phyloP scores from a whole-genome alignment of 2,888 invertebrate genomes.

The Calliphora vomitoria region DNA sequence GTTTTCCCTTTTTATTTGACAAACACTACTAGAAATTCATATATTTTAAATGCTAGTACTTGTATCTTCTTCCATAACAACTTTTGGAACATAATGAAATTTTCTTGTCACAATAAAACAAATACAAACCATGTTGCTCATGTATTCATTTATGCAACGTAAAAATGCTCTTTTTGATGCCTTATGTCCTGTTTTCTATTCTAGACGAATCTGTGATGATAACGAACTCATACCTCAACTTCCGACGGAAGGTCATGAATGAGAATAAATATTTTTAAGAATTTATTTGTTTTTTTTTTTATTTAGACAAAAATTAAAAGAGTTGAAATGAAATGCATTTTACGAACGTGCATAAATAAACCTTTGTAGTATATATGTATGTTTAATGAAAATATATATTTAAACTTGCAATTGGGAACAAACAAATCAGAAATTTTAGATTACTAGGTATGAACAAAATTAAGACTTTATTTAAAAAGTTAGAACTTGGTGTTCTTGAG shows the following conservation, averaged over 20 bases:
- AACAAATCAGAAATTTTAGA: too few relatives aligned
- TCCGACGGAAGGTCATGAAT: conserved; percentile 69
- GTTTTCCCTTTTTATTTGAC: not conserved
- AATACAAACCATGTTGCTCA: conserved; percentile 60
- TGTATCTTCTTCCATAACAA: conserved; percentile 60
- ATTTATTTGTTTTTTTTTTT: conserved; percentile 10
- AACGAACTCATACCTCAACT: conserved; percentile 65
- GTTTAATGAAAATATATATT: too few relatives aligned
- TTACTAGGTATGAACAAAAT: too few relatives aligned
- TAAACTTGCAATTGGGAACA: not conserved
- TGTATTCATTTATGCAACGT: conserved; percentile 60
- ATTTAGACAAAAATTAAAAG: conserved; percentile 14
- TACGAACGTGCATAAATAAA: conserved; percentile 9
- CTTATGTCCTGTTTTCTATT: conserved; percentile 36
- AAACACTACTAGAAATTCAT: conserved; percentile 52
- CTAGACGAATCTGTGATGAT: conserved; percentile 28
- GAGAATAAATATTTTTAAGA: conserved; percentile 29
- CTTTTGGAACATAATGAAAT: conserved; percentile 71
- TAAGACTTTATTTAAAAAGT: too few relatives aligned
- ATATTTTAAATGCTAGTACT: conserved; percentile 47
- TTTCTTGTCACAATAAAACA: conserved; percentile 74
- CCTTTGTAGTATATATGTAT: not conserved
- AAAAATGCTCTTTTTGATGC: conserved; percentile 18
- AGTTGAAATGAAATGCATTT: conserved; percentile 39
- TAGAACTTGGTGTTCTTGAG: too few relatives aligned